Evolutionary conservation across 92 coral and sea anemone species (phyloP).

Genomic region (Parazoanthus atlanticus): DNA sequence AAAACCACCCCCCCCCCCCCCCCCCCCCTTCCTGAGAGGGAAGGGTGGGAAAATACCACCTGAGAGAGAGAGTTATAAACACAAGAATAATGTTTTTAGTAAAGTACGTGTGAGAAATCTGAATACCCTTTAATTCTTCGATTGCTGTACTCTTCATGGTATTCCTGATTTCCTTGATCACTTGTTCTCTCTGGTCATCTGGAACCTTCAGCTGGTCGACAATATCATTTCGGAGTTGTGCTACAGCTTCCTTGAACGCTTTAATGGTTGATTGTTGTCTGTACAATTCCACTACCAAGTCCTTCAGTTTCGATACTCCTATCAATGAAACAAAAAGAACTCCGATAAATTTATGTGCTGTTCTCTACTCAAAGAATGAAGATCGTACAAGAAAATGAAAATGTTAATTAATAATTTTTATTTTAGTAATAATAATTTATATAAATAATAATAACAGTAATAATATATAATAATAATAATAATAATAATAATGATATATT

Average conservation of each 20-base stretch:
- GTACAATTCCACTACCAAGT: constrained; percentile 65
- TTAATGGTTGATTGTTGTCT: constrained; percentile 50
- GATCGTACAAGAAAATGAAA: too few species aligned
- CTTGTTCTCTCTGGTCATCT: constrained; percentile 73
- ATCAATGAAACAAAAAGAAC: too few species aligned
- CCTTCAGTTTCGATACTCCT: constrained; percentile 69
- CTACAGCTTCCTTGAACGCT: constrained; percentile 50
- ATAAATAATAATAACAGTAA: too few species aligned
- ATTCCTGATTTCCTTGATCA: constrained; percentile 62
- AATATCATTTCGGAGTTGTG: constrained; percentile 60
- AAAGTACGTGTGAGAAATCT: not conserved
- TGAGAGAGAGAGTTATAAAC: too few species aligned
- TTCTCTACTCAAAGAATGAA: not conserved
- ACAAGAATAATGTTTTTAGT: not conserved
- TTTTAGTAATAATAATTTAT: too few species aligned
- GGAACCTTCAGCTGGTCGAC: constrained; percentile 75
- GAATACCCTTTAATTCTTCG: constrained; percentile 74
- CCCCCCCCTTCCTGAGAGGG: too few species aligned
- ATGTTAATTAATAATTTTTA: too few species aligned
- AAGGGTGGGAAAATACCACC: too few species aligned
- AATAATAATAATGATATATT: too few species aligned
- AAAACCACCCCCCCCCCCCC: too few species aligned
- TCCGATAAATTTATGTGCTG: not conserved
- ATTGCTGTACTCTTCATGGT: constrained; percentile 71
- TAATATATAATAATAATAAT: too few species aligned